Evolutionary conservation across 2,888 invertebrate genomes (phyloP).

Genomic region (Cyclophora albipunctata): DNA sequence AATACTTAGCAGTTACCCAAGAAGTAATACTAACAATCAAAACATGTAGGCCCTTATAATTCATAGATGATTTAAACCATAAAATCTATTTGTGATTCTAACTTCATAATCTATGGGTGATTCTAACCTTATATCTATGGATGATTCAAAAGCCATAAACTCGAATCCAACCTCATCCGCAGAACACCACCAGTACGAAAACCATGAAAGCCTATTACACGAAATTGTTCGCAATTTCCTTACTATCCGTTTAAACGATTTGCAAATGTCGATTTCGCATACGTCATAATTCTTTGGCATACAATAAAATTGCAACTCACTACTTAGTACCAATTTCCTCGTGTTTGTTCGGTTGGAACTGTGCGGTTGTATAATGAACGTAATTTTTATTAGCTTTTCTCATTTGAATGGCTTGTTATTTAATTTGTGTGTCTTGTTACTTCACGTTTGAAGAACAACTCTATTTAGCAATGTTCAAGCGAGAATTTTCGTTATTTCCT

Average conservation of each 20-base stretch:
- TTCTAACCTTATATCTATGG: background rate
- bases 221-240: constrained; percentile 71
- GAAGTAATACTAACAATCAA: no score
- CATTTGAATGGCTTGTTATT: background rate
- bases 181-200: constrained; percentile 1
- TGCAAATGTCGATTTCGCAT: constrained; percentile 70
- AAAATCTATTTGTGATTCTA: no score
- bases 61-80: no score
- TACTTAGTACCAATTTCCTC: constrained; percentile 53
- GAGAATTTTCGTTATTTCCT: no score
- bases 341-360: constrained; percentile 39
- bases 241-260: constrained; percentile 65
- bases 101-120: no score
- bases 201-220: constrained; percentile 57
- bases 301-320: constrained; percentile 70
- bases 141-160: background rate
- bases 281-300: constrained; percentile 71
- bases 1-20: no score
- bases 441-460: background rate
- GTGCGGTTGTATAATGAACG: constrained; percentile 14
- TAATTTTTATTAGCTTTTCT: constrained; percentile 6
- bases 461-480: no score
- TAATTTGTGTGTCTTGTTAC: constrained; percentile 2
- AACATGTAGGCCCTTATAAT: no score
- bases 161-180: background rate